phyloP scores from a whole-genome alignment of 1,140 invertebrate species.

The Whitmania pigra region DNA sequence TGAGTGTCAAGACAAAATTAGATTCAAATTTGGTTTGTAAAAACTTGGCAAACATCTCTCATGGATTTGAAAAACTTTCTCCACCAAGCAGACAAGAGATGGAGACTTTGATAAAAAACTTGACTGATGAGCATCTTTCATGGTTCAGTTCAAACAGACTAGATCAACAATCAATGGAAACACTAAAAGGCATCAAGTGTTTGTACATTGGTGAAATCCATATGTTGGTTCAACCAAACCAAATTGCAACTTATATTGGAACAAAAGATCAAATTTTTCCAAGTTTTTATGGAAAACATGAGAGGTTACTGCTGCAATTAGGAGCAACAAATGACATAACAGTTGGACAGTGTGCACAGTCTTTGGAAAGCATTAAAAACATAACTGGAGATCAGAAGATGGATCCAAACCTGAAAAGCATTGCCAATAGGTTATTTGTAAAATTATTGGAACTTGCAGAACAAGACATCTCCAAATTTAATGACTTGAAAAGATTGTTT shows the following conservation, averaged over 20 bases:
- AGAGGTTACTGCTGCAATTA: slow-evolving; percentile 28
- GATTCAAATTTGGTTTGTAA: background rate
- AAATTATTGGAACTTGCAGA: slow-evolving; percentile 24
- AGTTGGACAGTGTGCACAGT: slow-evolving; percentile 25
- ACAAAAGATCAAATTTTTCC: slow-evolving; percentile 28
- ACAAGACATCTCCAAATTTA: background rate
- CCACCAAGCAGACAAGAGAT: background rate
- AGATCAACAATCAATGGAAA: background rate
- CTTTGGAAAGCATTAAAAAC: slow-evolving; percentile 22
- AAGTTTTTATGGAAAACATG: slow-evolving; percentile 26
- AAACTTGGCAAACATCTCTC: background rate
- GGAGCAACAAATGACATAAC: slow-evolving; percentile 26
- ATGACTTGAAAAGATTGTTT: background rate
- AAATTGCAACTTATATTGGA: slow-evolving; percentile 26
- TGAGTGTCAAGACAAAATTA: too few relatives aligned
- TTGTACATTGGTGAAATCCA: background rate
- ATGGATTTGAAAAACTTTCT: background rate
- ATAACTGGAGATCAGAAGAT: slow-evolving; percentile 24
- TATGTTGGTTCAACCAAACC: slow-evolving; percentile 26
- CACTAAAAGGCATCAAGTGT: background rate
- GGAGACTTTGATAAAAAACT: background rate
- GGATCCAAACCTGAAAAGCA: slow-evolving; percentile 26
- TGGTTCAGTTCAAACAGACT: background rate
- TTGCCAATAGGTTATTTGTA: slow-evolving; percentile 27
- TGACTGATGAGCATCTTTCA: slow-evolving; percentile 1